Base-by-base conservation (phyloP, 2,888 invertebrate species). In the Drosophila formosana region DNA sequence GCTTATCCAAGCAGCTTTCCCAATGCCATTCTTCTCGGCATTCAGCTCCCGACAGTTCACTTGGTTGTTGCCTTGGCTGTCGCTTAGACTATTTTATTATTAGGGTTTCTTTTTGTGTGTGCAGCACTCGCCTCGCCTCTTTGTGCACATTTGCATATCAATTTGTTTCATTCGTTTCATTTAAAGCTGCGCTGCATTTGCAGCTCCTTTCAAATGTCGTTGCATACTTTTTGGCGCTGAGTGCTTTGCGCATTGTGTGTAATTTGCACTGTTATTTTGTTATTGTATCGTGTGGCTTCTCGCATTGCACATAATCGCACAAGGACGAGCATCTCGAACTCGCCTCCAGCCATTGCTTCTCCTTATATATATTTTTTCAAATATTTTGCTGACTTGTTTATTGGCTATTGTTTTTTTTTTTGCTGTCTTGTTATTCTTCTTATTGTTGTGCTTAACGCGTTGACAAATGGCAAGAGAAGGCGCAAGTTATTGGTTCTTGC, bases 91-190 rank as follows among this genome's bases (percentile, higher is more conserved):
- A 49, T 74, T 74, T 74, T 75, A 78, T 74, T 78, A 73, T 72
- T 56, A 78, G 45, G 55, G 45, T 53, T 46, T 73, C 56, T 56
- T 60, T 53, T 39, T 56, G 32, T 70, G 18, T 39, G 41, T 56
- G 34, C 37, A n/a, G 30, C 23, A 32, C 37, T 69, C 26, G 67
- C 49, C 13, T 26, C 43, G 2, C 6, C 28, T 5, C 9, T 45
- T 8, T 11, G 43, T 53, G 50, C 67, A 71, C 76, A 82, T 87
- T 78, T 82, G 72, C 89, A 83, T 83, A 89, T 89, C 82, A 83
- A 83, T 83, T 83, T 83, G 82, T 88, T 83, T 72, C 75, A 82
- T 88, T 89, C 89, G 78, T 61, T 66, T 67, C 72, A 75, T 77
- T 75, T 72, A 73, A 62, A 72, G 77, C 75, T 69, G 55, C 57